Evolutionary conservation across 2,113 vertebrate species (phyloP), one percentile per base, ranked within the genome.

Genomic region (Seriola rivoliana): DNA sequence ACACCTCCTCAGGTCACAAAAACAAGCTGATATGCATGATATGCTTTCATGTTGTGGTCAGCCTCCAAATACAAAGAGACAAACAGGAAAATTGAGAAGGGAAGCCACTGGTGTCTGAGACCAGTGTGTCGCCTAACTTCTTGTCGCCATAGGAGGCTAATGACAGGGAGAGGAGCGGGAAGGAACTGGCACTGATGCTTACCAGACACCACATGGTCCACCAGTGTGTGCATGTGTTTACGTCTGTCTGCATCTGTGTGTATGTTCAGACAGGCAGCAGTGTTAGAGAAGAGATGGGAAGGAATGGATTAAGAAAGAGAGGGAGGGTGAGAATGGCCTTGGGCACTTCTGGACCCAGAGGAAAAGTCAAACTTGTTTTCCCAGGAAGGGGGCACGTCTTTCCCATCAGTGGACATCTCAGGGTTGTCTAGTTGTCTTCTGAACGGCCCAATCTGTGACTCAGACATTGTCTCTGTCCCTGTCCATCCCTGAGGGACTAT

Each of bases 271-370:
- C 72, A 71, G 79, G 46, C 71, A 78, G 71, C 75, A 42, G 54
- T 44, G 80, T 82, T 72, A 48, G 79, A 32, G 63, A 79, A 54
- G 88, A 84, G 78, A 86, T 72, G 85, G 77, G 83, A 82, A 81
- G 70, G 80, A 85, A 85, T 88, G 75, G 77, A 90, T 92, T 79
- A 84, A 77, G 75, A 82, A 69, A 72, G 63, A 79, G 75, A 75
- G 73, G 83, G 88, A 92, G 91, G 85, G 88, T 89, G 90, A 90
- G 90, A 90, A 89, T 87, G 83, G 92, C 91, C 83, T 90, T 63
- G 75, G 90, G 91, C 87, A 91, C 92, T 93, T 85, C 78, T 12
- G 72, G 89, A 91, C 74, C 38, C 68, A 64, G 71, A 90, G 88
- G 87, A 84, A 91, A 86, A 77, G 80, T 42, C 52, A 59, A 71